Percentiles rank a stretch among this genome's conserved stretches.
These are phyloP conservation scores for Malurus alboscapulatus DNA, from an alignment of 2,113 vertebrate genomes.

Conservation along the genomic window DNA sequence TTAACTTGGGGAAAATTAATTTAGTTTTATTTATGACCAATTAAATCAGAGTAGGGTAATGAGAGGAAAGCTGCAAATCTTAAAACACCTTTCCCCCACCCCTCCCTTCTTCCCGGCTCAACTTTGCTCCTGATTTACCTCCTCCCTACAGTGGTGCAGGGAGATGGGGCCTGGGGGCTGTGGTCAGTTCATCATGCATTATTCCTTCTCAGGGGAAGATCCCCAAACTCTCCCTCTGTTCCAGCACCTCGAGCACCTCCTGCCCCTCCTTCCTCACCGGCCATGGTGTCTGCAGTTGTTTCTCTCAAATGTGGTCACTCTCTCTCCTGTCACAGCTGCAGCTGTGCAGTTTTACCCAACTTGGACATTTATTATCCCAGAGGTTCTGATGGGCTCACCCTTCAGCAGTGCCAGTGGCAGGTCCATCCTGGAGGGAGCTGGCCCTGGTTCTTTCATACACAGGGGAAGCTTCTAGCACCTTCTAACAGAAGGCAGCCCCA, in stretches of 20 bases:
- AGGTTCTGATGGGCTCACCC: not conserved
- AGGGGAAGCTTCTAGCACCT: not conserved
- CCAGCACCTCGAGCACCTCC: not conserved
- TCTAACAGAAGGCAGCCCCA: not conserved
- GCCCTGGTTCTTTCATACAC: too few relatives aligned
- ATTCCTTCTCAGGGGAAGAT: not conserved
- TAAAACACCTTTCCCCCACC: not conserved
- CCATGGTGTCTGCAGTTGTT: not conserved
- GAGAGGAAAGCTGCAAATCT: not conserved
- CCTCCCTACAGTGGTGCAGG: not conserved
- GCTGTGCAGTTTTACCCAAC: not conserved
- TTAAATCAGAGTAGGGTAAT: not conserved
- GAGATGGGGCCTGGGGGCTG: not conserved
- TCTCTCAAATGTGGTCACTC: not conserved
- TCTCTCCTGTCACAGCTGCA: not conserved
- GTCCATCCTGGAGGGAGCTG: not conserved
- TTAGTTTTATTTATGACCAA: not conserved
- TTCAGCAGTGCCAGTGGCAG: not conserved
- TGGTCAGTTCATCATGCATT: not conserved
- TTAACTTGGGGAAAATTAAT: not conserved
- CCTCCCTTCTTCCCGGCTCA: fast-evolving
- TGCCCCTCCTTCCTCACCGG: not conserved
- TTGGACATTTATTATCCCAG: fast-evolving
- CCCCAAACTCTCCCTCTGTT: not conserved
- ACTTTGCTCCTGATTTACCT: not conserved